Evolutionary conservation across 2,888 invertebrate species (phyloP), one percentile per base, ranked within the genome.

Genomic region (Lasioglossum leucozonium): DNA sequence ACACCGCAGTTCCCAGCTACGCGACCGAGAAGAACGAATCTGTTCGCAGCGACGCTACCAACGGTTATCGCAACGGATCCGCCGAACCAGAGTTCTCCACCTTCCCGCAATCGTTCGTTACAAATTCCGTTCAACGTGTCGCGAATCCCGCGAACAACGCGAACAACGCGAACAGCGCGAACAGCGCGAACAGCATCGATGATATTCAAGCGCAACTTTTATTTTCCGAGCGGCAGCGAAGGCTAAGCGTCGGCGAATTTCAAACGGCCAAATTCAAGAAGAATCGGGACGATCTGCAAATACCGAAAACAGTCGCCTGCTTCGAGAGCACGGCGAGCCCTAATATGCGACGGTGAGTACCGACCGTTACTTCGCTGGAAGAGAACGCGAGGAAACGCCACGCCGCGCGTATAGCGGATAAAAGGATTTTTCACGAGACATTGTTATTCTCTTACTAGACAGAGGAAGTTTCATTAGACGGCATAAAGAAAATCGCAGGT

Each of bases 291-390:
- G 89, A 92, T 55, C 92, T 88, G 65, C 90, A 90, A 34, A 90
- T 92, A 81, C 93, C 93, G 44, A 86, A 90, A 72, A 86, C 88
- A 26, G 90, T 92, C 11, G 88, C 89, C 0, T 88, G 87, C 0
- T 92, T 89, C 73, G 77, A 82, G n/a, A 8, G 85, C 5, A 11
- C 67, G 8, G 79, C 40, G 6, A 55, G 65, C 18, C 76, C n/a
- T 30, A 37, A 71, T 6, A 40, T 80, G 2, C 85, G 80, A 51
- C 89, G 89, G 92, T 92, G 80, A 83, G 30, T 30, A 69, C 16
- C 37, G 18, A 22, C n/a, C 55, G 55, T 47, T 10, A 10, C n/a
- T 13, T 26, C 26, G 58, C 11, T 8, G 11, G 58, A 13, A 26
- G 26, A 1, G 51, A 16, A 4, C 13, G 16, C 16, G 11, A 42